Conservation (phyloP, 2,888 invertebrate species). For the Mythimna pallens region DNA sequence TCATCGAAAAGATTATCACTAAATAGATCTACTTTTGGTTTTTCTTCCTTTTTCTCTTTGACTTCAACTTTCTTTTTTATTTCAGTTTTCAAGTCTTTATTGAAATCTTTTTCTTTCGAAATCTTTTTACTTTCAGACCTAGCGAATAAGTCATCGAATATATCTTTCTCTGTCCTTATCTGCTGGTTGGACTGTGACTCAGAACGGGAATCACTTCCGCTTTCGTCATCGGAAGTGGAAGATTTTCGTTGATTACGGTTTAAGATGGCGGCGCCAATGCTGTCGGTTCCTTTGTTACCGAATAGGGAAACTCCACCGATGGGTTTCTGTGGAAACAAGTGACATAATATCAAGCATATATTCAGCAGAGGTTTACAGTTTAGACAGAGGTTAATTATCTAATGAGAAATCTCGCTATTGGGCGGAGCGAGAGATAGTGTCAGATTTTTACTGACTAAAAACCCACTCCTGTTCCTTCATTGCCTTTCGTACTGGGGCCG, state of each 20-base stretch:
- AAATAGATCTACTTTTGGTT: slow-evolving; percentile 79
- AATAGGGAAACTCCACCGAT: slow-evolving; percentile 91
- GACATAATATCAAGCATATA: background rate
- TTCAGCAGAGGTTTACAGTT: background rate
- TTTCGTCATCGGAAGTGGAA: slow-evolving; percentile 77
- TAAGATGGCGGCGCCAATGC: slow-evolving; percentile 85
- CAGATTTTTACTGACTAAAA: too few relatives aligned
- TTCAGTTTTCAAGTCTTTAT: slow-evolving; percentile 49
- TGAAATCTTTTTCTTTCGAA: slow-evolving; percentile 44
- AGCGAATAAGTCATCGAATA: slow-evolving; percentile 82
- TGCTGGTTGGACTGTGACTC: slow-evolving; percentile 45
- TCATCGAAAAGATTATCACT: slow-evolving; percentile 87
- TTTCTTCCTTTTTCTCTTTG: slow-evolving; percentile 60
- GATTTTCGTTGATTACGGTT: slow-evolving; percentile 79
- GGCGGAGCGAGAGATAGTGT: too few relatives aligned
- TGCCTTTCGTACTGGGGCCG: too few relatives aligned
- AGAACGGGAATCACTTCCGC: slow-evolving; percentile 57
- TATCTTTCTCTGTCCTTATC: slow-evolving; percentile 73
- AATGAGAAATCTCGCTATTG: too few relatives aligned
- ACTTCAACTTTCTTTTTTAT: slow-evolving; percentile 52
- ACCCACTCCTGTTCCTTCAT: too few relatives aligned
- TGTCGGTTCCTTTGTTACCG: slow-evolving; percentile 84
- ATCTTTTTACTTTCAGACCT: slow-evolving; percentile 71
- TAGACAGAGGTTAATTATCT: too few relatives aligned
- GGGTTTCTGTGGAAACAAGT: slow-evolving; percentile 88